These are phyloP conservation scores for Lasius platythorax DNA, from an alignment of 2,888 invertebrate species.

Conservation along the genomic window DNA sequence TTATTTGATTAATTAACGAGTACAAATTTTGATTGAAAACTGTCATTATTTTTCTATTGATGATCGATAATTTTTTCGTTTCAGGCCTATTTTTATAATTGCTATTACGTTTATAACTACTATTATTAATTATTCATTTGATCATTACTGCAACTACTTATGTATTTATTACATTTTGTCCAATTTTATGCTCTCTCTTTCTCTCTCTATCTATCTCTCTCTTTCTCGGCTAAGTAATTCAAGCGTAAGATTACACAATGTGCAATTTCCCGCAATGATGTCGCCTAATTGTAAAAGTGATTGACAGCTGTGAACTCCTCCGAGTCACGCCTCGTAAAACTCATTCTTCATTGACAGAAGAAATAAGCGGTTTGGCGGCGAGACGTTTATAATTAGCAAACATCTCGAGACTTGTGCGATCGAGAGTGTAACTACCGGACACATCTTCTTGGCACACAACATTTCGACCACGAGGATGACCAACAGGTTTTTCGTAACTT, in stretches of 20 bases:
- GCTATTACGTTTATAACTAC: background rate
- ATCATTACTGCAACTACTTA: background rate
- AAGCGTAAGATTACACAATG: constrained; percentile 15
- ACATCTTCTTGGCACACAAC: constrained; percentile 25
- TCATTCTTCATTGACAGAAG: constrained; percentile 26
- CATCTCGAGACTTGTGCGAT: constrained; percentile 9
- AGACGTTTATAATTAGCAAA: constrained; percentile 49
- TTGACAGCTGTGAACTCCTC: background rate
- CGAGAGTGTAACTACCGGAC: constrained; percentile 30
- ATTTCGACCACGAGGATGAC: constrained; percentile 19
- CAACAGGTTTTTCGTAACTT: constrained; percentile 44
- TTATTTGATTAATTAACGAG: background rate
- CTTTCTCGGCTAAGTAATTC: background rate
- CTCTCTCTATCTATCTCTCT: too few species aligned
- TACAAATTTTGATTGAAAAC: background rate
- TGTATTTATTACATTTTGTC: background rate
- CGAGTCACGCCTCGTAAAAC: background rate
- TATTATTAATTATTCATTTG: background rate
- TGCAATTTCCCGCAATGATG: background rate
- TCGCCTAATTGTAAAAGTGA: constrained; percentile 1
- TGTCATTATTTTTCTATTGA: background rate
- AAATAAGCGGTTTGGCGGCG: constrained; percentile 1
- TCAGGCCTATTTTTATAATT: background rate
- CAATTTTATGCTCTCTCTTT: background rate
- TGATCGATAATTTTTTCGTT: background rate